These are phyloP conservation scores for Lichenostomus cassidix DNA, from an alignment of 2,113 vertebrate genomes.

Conservation along the genomic window DNA sequence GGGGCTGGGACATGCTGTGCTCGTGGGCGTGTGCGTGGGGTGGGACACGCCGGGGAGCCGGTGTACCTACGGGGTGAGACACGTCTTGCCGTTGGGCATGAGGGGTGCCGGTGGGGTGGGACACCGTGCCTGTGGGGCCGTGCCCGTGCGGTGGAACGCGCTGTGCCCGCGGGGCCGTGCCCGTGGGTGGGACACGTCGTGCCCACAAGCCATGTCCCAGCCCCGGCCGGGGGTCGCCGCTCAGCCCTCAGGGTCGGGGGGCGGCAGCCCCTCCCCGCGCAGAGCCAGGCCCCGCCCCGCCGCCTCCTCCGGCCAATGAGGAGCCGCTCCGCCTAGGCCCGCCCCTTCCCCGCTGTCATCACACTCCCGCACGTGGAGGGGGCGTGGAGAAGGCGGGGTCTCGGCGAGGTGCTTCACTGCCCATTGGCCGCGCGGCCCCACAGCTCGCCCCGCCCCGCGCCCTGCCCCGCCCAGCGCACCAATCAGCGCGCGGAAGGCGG, in stretches of 20 bases:
- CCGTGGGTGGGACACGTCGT: too few species aligned
- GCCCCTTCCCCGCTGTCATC: conserved; percentile 38
- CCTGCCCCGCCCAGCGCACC: neutral
- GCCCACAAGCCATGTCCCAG: neutral
- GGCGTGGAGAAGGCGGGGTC: neutral
- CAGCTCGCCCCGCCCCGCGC: neutral
- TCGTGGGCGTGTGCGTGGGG: neutral
- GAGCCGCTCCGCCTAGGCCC: fast-evolving
- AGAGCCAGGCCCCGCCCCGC: neutral
- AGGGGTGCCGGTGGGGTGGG: neutral
- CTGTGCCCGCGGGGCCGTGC: neutral
- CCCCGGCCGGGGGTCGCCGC: too few species aligned
- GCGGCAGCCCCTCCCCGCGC: neutral
- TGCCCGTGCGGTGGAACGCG: too few species aligned
- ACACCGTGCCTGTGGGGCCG: neutral
- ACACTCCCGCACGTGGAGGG: conserved; percentile 59
- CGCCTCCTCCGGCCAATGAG: neutral
- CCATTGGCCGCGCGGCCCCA: neutral
- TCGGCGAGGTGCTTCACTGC: fast-evolving
- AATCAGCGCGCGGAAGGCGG: neutral
- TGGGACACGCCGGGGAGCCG: neutral
- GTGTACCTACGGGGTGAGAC: neutral
- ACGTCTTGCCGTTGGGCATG: too few species aligned
- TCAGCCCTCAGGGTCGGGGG: neutral
- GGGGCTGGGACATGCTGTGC: neutral